These are phyloP conservation scores for Palythoa caribaeorum DNA, from an alignment of 92 coral and sea anemone genomes.

Conservation along the genomic window DNA sequence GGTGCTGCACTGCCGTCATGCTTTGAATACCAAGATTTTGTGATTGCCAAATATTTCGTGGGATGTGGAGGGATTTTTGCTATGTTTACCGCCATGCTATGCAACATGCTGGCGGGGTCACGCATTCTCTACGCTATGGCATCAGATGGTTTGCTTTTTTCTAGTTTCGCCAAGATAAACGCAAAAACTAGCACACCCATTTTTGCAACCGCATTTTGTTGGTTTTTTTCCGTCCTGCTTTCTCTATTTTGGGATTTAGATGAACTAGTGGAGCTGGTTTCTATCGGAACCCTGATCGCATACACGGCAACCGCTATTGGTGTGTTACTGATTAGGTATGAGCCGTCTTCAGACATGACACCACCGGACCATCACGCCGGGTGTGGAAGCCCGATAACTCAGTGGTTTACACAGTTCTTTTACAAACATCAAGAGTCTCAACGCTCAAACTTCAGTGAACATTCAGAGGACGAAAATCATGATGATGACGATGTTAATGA, in stretches of 20 bases:
- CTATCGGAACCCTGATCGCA: slow-evolving; percentile 86
- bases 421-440: slow-evolving; percentile 25
- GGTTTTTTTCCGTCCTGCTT: slow-evolving; percentile 64
- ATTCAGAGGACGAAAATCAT: slow-evolving; percentile 24
- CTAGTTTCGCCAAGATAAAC: slow-evolving; percentile 63
- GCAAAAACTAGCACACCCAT: slow-evolving; percentile 65
- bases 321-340: slow-evolving; percentile 77
- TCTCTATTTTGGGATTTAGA: slow-evolving; percentile 68
- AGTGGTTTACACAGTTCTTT: slow-evolving; percentile 34
- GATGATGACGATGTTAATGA: slow-evolving; percentile 28
- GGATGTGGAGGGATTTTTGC: slow-evolving; percentile 88
- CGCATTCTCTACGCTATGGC: slow-evolving; percentile 89
- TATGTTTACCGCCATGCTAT: slow-evolving; percentile 73
- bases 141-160: slow-evolving; percentile 76
- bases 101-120: slow-evolving; percentile 76
- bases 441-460: slow-evolving; percentile 3
- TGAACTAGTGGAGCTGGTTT: slow-evolving; percentile 84
- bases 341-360: slow-evolving; percentile 42
- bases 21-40: slow-evolving; percentile 73
- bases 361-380: neutral
- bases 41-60: slow-evolving; percentile 78
- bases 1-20: slow-evolving; percentile 73
- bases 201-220: slow-evolving; percentile 68
- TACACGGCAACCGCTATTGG: slow-evolving; percentile 80
- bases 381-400: slow-evolving; percentile 31